Conservation (phyloP, 2,888 invertebrate genomes). For the Luffia ferchaultella region DNA sequence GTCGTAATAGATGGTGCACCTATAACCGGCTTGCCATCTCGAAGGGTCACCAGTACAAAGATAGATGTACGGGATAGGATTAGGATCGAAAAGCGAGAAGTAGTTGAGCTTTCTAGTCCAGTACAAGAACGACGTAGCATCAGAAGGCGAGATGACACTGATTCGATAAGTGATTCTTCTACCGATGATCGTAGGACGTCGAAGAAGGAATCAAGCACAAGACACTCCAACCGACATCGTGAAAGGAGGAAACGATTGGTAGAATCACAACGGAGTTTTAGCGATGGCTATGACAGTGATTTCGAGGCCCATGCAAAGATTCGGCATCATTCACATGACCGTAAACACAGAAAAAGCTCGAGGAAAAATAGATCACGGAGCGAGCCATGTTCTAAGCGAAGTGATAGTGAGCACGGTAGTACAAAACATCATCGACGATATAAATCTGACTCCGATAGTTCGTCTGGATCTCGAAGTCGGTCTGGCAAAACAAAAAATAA, state of each 20-base stretch:
- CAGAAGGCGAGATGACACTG: conserved; percentile 31
- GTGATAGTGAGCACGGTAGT: conserved; percentile 27
- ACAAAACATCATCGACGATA: conserved; percentile 29
- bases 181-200: conserved; percentile 39
- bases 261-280: conserved; percentile 52
- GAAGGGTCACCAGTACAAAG: conserved; percentile 59
- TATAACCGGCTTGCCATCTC: conserved; percentile 47
- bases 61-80: conserved; percentile 57
- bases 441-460: conserved; percentile 39
- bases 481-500: conserved; percentile 46
- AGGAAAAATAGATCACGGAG: conserved; percentile 56
- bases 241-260: conserved; percentile 40
- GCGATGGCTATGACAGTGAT: conserved; percentile 58
- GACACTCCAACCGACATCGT: conserved; percentile 34
- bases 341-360: conserved; percentile 27
- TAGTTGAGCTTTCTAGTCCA: conserved; percentile 56
- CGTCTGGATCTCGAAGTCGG: conserved; percentile 39
- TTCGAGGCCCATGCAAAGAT: conserved; percentile 31
- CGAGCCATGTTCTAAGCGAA: conserved; percentile 42
- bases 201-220: conserved; percentile 29
- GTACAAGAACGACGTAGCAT: conserved; percentile 31
- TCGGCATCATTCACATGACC: conserved; percentile 22
- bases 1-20: conserved; percentile 51
- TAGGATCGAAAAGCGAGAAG: conserved; percentile 57
- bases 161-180: conserved; percentile 51